These are phyloP conservation scores for Orthonychiurus folsomi DNA, from an alignment of 2,888 invertebrate species.

Conservation along the genomic window DNA sequence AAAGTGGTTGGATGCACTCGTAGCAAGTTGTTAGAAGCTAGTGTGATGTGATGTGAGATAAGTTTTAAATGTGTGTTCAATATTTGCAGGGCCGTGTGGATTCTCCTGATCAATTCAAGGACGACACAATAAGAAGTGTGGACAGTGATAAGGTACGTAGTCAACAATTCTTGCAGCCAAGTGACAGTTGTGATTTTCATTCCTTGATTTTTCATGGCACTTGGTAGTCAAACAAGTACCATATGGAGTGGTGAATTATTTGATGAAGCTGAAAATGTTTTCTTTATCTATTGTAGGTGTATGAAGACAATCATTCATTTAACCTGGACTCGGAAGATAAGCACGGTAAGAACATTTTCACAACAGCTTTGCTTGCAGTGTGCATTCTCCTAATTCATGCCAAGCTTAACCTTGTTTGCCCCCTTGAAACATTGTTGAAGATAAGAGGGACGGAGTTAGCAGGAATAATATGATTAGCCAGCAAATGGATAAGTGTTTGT, in stretches of 20 bases:
- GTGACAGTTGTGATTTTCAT: neutral
- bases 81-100: slow-evolving; percentile 19
- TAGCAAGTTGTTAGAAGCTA: no score
- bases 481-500: neutral
- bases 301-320: slow-evolving; percentile 39
- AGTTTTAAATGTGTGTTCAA: neutral
- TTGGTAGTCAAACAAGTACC: neutral
- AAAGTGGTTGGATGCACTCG: neutral
- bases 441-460: neutral
- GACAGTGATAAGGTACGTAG: slow-evolving; percentile 37
- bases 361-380: neutral
- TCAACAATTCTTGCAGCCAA: slow-evolving; percentile 7
- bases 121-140: slow-evolving; percentile 38
- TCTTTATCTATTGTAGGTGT: slow-evolving; percentile 24
- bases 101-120: slow-evolving; percentile 38
- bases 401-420: neutral
- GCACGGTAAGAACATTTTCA: slow-evolving; percentile 21
- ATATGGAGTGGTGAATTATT: slow-evolving; percentile 3
- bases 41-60: no score
- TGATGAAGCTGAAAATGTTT: slow-evolving; percentile 11
- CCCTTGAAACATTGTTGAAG: neutral
- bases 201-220: slow-evolving; percentile 4
- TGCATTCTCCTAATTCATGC: neutral
- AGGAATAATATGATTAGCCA: neutral
- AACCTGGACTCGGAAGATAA: slow-evolving; percentile 35